Percentiles rank a stretch among this genome's conserved stretches.
Conservation (phyloP, 1,140 invertebrate genomes). For the Diorhabda elongata region DNA sequence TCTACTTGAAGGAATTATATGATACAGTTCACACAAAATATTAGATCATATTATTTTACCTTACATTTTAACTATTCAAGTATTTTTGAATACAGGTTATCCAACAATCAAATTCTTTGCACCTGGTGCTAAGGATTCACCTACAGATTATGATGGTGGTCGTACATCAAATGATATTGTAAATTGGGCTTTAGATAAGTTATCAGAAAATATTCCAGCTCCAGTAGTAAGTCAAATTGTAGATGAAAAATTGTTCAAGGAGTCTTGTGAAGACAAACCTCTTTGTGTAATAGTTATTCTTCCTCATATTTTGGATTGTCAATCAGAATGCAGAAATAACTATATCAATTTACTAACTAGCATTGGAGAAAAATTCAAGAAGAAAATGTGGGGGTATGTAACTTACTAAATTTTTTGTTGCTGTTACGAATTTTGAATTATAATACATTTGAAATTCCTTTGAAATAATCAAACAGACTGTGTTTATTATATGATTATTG, state of each 20-base stretch:
- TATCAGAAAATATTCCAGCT: constrained; percentile 79
- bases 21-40: too few relatives aligned
- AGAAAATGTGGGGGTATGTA: constrained; percentile 88
- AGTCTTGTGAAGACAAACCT: constrained; percentile 77
- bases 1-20: too few relatives aligned
- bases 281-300: constrained; percentile 92
- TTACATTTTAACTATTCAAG: too few relatives aligned
- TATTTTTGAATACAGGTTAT: constrained; percentile 56
- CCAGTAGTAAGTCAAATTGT: constrained; percentile 80
- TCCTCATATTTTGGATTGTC: constrained; percentile 97
- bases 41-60: too few relatives aligned
- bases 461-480: too few relatives aligned
- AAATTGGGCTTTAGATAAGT: constrained; percentile 81
- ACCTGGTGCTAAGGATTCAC: constrained; percentile 73
- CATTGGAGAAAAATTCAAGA: constrained; percentile 90
- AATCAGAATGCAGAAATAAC: constrained; percentile 86
- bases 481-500: too few relatives aligned
- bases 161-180: constrained; percentile 89
- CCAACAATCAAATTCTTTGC: constrained; percentile 97
- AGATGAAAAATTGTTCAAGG: constrained; percentile 62
- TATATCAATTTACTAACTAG: constrained; percentile 75
- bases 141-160: constrained; percentile 84
- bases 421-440: too few relatives aligned
- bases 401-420: not conserved
- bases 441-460: too few relatives aligned